Base-by-base conservation (phyloP, 2,797 vertebrate genomes). In the Gobio occitaniae region DNA sequence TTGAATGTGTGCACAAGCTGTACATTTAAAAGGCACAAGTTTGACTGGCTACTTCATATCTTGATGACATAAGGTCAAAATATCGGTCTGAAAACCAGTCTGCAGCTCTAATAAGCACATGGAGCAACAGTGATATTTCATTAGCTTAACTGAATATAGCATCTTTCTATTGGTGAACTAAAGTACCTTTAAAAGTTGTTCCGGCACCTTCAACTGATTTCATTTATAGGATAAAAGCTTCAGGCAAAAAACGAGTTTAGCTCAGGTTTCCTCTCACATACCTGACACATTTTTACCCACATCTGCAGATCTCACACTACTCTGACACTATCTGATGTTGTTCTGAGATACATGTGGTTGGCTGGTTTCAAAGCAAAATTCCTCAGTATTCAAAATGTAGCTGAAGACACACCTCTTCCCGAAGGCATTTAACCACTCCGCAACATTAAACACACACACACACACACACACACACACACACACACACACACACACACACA, bases 221-320 rank as follows among this genome's bases (percentile, higher is more conserved):
- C n/a, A 59, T 11, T 52, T n/a, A 1, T n/a, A 32, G 6, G 3
- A 63, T n/a, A 44, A 29, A 83, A 16, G 16, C 21, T 61, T 36
- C 16, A 71, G 52, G 44, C 52, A 48, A 38, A 38, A 16, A 16
- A 48, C 16, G 41, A 47, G n/a, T 78, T 70, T n/a, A 56, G 21
- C 12, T 50, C 2, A 83, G 69, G 12, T 32, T 41, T 76, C 6
- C 7, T 16, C n/a, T 76, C 16, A 70, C 75, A 70, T 9, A 84
- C 75, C 16, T 36, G 74, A 78, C 13, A 69, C n/a, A 84, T 78
- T 78, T 75, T 78, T 44, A 13, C 36, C n/a, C 11, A 59, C 17
- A 78, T 78, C 32, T 84, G 50, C 38, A 69, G 50, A 78, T 59
- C n/a, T 78, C 74, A n/a, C 72, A 77, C 50, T 41, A 32, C 4